Base-by-base conservation (phyloP, 2,113 vertebrate species). In the Sciurus niger region DNA sequence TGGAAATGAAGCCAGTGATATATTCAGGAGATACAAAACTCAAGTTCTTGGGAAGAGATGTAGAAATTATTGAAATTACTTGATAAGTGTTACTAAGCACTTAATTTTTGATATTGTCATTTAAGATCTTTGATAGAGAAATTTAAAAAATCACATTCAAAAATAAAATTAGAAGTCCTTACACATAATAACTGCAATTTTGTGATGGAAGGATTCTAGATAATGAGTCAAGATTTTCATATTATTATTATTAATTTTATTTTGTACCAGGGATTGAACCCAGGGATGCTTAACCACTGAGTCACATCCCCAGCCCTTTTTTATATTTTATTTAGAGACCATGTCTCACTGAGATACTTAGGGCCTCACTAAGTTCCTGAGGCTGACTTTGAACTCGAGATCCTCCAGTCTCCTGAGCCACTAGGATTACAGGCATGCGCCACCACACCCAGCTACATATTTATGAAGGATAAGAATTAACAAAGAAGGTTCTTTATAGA, bases 81-180 rank as follows among this genome's bases (percentile, higher is more conserved):
- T 93, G 22, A 20, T 84, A 51, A 60, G 10, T 90, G n/a, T 90
- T 87, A 84, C 78, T 93, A 76, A 94, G 91, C 46, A 92, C 72
- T 88, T 40, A 74, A 79, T 84, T 93, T 79, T 94, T 82, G 65
- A 34, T 87, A 48, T 28, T 80, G 14, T 94, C 60, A 79, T 70
- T 90, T 73, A 83, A 53, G 74, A 24, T 63, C 20, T 96, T 76
- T 63, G 58, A 18, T 55, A 89, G 67, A 70, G 40, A 93, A 78
- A 76, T 68, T 68, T 55, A 68, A 95, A 79, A 32, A 89, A 37
- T 93, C 34, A 60, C 60, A 17, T 90, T 84, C 89, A 77, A 51
- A 95, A 78, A 76, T 73, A 60, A 89, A 89, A 65, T 65, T 13
- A 84, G 6, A 88, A 70, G 37, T 74, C 10, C 46, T 78, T 93